Base-by-base conservation (phyloP, 2,797 vertebrate genomes). In the Crax fasciolata region DNA sequence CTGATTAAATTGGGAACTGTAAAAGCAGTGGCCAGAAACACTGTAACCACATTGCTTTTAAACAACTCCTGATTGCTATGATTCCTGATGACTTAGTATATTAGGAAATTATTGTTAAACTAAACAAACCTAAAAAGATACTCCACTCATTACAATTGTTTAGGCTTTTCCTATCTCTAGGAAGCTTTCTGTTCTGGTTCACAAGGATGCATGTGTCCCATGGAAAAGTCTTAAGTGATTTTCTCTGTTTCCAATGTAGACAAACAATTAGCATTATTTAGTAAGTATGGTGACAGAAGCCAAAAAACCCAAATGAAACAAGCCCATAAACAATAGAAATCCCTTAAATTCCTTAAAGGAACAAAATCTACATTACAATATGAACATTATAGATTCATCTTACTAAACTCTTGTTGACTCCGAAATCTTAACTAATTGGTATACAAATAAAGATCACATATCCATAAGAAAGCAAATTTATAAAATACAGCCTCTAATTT, bases 1-100 rank as follows among this genome's bases (percentile, higher is more conserved):
- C 93, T 16, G 70, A 95, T 89, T 88, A 90, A 96, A 88, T 4
- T 44, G 87, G 23, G 90, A 94, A 91, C 82, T 79, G 96, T 48
- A 63, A 83, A 63, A 63, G 70, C 7, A 80, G 24, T 57, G 90
- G 73, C 94, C 96, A 96, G 88, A 94, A 95, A 73, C 43, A 35
- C 93, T 27, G 77, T 73, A 94, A 91, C 70, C 85, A 79, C 76
- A 35, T 51, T 14, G 62, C 62, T 83, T 58, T 58, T 5, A 75
- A 91, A 83, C 35, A 30, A 76, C 61, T 61, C 82, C 41, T 8
- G 8, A 24, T 4, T 41, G 83, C 74, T 68, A 28, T 1, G 15
- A 72, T 5, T 55, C 82, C 85, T 70, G 43, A 87, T 49, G 61
- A 58, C 52, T 58, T 51, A 3, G 27, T 48, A 4, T 43, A 39